These are phyloP conservation scores for Mormyrus proboscirostris DNA, from an alignment of 2,797 vertebrate species.

Conservation along the genomic window DNA sequence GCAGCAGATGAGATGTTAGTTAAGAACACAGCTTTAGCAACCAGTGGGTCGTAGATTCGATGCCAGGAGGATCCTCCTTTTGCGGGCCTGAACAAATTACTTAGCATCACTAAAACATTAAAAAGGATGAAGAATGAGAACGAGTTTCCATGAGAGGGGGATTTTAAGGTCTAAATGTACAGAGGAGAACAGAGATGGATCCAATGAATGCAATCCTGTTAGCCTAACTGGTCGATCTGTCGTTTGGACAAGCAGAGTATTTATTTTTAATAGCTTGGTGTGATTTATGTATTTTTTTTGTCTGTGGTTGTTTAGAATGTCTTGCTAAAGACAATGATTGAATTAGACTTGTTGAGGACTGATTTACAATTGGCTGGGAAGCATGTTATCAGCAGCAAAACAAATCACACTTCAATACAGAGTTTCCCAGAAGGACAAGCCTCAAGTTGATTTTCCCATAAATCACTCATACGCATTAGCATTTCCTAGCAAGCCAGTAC, in stretches of 20 bases:
- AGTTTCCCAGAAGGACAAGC: background rate
- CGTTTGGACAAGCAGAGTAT: background rate
- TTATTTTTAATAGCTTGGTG: background rate
- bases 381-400: background rate
- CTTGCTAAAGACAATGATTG: background rate
- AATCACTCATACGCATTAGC: background rate
- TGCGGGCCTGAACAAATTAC: background rate
- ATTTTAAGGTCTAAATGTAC: constrained; percentile 7
- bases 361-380: background rate
- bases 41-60: background rate
- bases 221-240: background rate
- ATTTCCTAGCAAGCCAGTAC: constrained; percentile 7
- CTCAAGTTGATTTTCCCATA: background rate
- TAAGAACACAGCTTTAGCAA: background rate
- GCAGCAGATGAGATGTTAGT: background rate
- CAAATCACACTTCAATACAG: background rate
- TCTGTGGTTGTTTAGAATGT: background rate
- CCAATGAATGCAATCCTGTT: background rate
- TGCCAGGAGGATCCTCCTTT: background rate
- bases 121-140: background rate
- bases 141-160: background rate
- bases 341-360: constrained; percentile 5
- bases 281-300: background rate
- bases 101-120: background rate
- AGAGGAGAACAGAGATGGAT: background rate